Conservation (phyloP, 2,888 invertebrate species). For the Punctoribates punctum region DNA sequence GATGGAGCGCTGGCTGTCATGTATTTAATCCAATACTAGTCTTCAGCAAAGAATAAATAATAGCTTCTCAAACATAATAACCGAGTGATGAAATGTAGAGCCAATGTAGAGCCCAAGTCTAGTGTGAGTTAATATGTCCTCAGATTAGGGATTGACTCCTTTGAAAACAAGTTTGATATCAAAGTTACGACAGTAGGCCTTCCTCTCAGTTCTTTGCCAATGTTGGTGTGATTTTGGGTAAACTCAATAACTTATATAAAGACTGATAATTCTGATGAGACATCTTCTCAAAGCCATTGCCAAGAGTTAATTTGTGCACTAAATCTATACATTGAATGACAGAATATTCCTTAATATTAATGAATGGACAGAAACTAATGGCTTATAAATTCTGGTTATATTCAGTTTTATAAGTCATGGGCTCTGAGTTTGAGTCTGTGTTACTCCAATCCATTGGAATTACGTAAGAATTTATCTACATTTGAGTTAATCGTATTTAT, state of each 20-base stretch:
- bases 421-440: not conserved
- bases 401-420: not conserved
- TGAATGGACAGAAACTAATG: not conserved
- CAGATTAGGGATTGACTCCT: not conserved
- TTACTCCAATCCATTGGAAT: not conserved
- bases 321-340: not conserved
- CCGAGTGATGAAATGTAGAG: constrained; percentile 4
- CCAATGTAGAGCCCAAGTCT: constrained; percentile 7
- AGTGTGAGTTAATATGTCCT: constrained; percentile 27
- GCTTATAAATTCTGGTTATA: constrained; percentile 15
- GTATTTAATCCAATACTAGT: not conserved
- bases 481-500: constrained; percentile 27
- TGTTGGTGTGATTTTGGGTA: too few relatives aligned
- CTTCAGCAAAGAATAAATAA: constrained; percentile 1
- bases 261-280: not conserved
- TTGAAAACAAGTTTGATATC: not conserved
- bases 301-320: not conserved
- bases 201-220: too few relatives aligned
- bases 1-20: constrained; percentile 5
- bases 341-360: not conserved
- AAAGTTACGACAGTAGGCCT: not conserved
- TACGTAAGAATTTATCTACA: constrained; percentile 9
- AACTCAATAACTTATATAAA: too few relatives aligned
- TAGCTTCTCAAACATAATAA: constrained; percentile 18
- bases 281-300: not conserved